A percentile compares a stretch with the other conserved stretches of the same genome.
phyloP scores from a whole-genome alignment of 1,140 invertebrate species.

The Megalopta genalis region DNA sequence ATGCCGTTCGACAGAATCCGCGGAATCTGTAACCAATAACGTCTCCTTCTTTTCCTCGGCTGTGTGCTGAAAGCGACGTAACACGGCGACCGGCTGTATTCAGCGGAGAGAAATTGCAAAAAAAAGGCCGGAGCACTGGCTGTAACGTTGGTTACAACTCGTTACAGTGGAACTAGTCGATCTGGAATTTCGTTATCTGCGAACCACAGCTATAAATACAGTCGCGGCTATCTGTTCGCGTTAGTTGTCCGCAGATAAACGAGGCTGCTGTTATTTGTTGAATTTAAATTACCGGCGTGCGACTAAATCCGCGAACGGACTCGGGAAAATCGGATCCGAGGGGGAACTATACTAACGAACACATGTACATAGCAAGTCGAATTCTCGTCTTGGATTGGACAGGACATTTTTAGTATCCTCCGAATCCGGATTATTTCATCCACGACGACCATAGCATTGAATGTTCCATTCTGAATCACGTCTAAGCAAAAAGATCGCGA shows the following conservation, averaged over 20 bases:
- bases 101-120: not conserved
- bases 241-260: not conserved
- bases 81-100: not conserved
- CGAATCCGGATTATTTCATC: too few species aligned
- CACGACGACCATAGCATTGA: too few species aligned
- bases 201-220: constrained; percentile 15
- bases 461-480: too few species aligned
- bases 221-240: not conserved
- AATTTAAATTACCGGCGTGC: not conserved
- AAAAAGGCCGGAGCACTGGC: not conserved
- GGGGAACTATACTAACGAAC: not conserved
- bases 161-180: constrained; percentile 9
- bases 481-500: too few species aligned
- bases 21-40: not conserved
- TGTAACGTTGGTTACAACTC: not conserved
- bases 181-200: constrained; percentile 24
- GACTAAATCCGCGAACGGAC: not conserved
- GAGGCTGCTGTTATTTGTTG: constrained; percentile 2
- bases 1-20: not conserved
- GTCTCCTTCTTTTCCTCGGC: not conserved
- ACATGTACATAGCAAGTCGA: too few species aligned
- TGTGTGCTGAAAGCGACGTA: not conserved
- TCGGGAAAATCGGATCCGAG: not conserved
- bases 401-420: too few species aligned
- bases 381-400: too few species aligned